Evolutionary conservation across 2,797 vertebrate genomes (phyloP).

Genomic region (Acanthurus lineatus): DNA sequence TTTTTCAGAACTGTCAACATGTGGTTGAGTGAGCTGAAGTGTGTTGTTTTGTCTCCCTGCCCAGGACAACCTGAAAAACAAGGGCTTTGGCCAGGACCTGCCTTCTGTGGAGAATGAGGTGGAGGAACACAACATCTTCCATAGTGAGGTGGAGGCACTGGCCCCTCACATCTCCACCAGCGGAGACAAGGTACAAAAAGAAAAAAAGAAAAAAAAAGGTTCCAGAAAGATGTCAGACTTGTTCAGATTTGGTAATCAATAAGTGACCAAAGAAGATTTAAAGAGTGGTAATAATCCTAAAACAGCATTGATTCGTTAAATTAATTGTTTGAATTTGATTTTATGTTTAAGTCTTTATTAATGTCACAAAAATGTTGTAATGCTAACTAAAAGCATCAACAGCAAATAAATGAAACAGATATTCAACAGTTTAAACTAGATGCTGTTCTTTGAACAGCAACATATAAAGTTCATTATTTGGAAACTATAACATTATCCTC

Average conservation of each 20-base stretch:
- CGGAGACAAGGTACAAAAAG: slow-evolving; percentile 84
- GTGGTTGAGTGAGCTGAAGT: background rate
- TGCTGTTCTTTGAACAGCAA: too few relatives aligned
- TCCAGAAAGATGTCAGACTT: background rate
- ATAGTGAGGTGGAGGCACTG: slow-evolving; percentile 96
- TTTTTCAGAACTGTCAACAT: background rate
- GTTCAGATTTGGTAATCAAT: background rate
- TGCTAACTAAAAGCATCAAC: background rate
- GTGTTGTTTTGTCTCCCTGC: slow-evolving; percentile 18
- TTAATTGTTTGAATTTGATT: background rate
- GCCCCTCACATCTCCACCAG: slow-evolving; percentile 89
- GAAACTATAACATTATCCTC: too few relatives aligned
- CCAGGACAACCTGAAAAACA: slow-evolving; percentile 88
- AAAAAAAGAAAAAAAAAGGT: background rate
- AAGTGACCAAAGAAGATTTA: background rate
- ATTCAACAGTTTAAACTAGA: too few relatives aligned
- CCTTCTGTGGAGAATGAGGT: slow-evolving; percentile 92
- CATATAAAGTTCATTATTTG: too few relatives aligned
- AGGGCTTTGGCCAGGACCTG: slow-evolving; percentile 92
- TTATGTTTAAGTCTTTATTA: background rate
- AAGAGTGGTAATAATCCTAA: background rate
- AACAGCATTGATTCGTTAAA: background rate
- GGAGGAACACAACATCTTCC: slow-evolving; percentile 96
- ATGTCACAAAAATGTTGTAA: background rate
- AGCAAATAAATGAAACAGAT: background rate